phyloP scores from a whole-genome alignment of 1,140 invertebrate species.

The Lycorma delicatula region DNA sequence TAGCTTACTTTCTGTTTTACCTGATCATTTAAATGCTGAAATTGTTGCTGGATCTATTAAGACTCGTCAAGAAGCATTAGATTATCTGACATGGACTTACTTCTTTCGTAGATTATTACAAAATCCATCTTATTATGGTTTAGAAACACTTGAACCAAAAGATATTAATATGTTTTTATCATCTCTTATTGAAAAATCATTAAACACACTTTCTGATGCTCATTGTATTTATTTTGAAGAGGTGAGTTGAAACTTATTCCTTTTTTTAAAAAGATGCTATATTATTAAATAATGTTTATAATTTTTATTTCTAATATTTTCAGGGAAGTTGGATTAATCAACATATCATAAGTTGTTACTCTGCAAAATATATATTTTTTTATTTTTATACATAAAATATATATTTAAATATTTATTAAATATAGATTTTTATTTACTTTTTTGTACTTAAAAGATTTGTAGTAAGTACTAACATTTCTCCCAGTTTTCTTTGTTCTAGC shows the following conservation, averaged over 20 bases:
- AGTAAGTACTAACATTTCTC: too few relatives aligned
- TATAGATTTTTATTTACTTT: too few relatives aligned
- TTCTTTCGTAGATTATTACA: constrained; percentile 84
- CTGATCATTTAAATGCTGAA: constrained; percentile 98
- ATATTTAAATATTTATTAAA: too few relatives aligned
- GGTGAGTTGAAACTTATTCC: constrained; percentile 30
- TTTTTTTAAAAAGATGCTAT: too few relatives aligned
- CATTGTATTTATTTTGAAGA: constrained; percentile 61
- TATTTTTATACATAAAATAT: too few relatives aligned
- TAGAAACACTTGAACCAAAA: constrained; percentile 65
- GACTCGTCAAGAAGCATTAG: constrained; percentile 86
- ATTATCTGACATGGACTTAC: constrained; percentile 98
- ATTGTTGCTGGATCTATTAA: constrained; percentile 74
- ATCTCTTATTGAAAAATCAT: constrained; percentile 64
- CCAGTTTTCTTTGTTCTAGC: too few relatives aligned
- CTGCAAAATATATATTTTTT: too few relatives aligned
- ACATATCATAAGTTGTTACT: too few relatives aligned
- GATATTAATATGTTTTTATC: constrained; percentile 67
- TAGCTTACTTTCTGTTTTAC: constrained; percentile 77
- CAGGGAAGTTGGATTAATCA: too few relatives aligned
- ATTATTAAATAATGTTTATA: too few relatives aligned
- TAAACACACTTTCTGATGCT: constrained; percentile 61
- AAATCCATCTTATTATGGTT: constrained; percentile 89
- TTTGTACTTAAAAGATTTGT: too few relatives aligned
- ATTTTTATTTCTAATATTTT: too few relatives aligned